Evolutionary conservation across 2,797 vertebrate genomes (phyloP), one percentile per base, ranked within the genome.

Genomic region (Euthynnus affinis): DNA sequence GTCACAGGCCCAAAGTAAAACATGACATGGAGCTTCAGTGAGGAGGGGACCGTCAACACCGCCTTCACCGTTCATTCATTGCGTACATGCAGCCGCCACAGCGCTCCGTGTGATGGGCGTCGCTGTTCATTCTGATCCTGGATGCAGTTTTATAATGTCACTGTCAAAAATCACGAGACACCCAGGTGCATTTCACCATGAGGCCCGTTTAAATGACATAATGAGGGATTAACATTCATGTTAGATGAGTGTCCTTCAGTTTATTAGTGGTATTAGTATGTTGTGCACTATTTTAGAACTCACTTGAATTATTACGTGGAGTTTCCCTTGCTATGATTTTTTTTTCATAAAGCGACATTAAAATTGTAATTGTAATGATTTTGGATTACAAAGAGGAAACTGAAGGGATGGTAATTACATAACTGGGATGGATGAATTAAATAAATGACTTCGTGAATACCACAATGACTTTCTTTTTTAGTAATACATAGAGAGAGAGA

Each of bases 1-100:
- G 73, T 72, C 91, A 76, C 68, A 51, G 87, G 91, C 29, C 66
- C 55, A 22, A 18, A 49, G 64, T 78, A 97, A 97, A 95, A 94
- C 76, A 51, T 49, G 96, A 93, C 82, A 70, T 91, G 94, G 96
- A 96, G 0, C 76, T 61, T 0, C 0, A 49, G 67, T 69, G 15
- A 18, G 55, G 88, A 88, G 51, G 71, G 89, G 88, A 85, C 44
- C 67, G 49, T 69, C 27, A 6, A 20, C 22, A 3, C 34, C 18
- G 86, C 23, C 58, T 55, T 46, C 6, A 60, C 34, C 70, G 23
- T 89, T 80, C 73, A 84, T 89, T 72, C 81, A 83, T 77, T 48
- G 42, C 87, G 0, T 29, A 40, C 59, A 46, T 3, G 52, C 71
- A 65, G 58, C 62, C 53, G 46, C 7, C 40, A 25, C 52, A 17